Evolutionary conservation across 2,113 vertebrate genomes (phyloP), one percentile per base, ranked within the genome.

Genomic region (Perca flavescens): DNA sequence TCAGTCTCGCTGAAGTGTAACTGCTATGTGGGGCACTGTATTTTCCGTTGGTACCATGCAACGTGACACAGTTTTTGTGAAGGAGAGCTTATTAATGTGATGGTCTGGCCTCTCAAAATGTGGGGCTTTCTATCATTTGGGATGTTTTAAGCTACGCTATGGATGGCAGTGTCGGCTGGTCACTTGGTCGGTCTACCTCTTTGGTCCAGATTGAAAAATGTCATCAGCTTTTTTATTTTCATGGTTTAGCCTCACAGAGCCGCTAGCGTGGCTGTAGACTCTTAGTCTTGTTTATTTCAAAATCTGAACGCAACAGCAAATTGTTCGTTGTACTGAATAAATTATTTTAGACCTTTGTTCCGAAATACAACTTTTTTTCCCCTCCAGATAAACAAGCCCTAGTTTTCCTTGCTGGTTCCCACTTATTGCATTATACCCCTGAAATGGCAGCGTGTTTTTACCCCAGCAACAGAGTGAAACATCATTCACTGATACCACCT

Each of bases 351-450:
- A 52, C 13, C 9, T 34, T 52, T 9, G 3, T 36, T 47, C 14
- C 15, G 22, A 53, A 66, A 40, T 2, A 31, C 4, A n/a, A 50
- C 19, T 15, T 52, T 28, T 11, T 6, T 53, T 9, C 14, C 34
- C 11, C 11, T 9, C 43, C 64, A 11, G 14, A 65, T 10, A 77
- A 10, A 82, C 54, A 21, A 77, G 54, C 40, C 9, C n/a, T 68
- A 2, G 12, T 40, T 74, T 73, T 70, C 7, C n/a, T 58, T 8
- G 46, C 56, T 73, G 52, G 12, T 25, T 75, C 62, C 77, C 31
- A 21, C 52, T 64, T 77, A 82, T 54, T 77, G 64, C 58, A 79
- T 87, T 52, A 83, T 63, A 81, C 60, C 31, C 43, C 75, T 84
- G 34, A 74, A 85, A 86, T 66, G 68, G 64, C 60, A 54, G 80